phyloP scores from a whole-genome alignment of 2,113 vertebrate species.

The Archilochus colubris region DNA sequence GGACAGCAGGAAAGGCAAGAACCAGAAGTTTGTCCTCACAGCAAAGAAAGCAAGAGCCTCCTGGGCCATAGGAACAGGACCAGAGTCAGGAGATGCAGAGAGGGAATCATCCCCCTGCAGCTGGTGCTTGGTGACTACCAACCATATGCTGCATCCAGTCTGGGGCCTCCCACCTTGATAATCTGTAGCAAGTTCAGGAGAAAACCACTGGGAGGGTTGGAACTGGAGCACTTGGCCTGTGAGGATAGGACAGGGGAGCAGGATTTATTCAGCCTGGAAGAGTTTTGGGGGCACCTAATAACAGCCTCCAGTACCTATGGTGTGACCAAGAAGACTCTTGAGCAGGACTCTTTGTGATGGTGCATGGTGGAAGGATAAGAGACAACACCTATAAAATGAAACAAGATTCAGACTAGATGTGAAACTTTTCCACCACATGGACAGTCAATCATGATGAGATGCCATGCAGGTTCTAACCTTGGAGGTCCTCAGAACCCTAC shows the following conservation, averaged over 20 bases:
- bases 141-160: not conserved
- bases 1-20: not conserved
- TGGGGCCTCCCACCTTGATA: not conserved
- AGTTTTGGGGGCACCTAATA: not conserved
- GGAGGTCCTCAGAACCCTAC: not conserved
- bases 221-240: not conserved
- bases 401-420: not conserved
- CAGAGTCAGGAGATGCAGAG: not conserved
- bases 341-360: not conserved
- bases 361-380: not conserved
- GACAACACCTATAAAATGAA: not conserved
- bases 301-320: not conserved
- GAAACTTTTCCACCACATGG: rapidly evolving
- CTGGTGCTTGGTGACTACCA: not conserved
- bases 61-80: not conserved
- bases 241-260: not conserved
- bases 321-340: not conserved
- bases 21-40: not conserved
- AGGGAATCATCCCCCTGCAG: not conserved
- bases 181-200: not conserved
- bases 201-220: not conserved
- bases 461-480: not conserved
- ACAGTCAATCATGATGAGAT: not conserved
- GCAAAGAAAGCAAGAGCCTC: not conserved
- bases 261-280: not conserved